These are phyloP conservation scores for Coenonympha arcania DNA, from an alignment of 2,888 invertebrate species.

Conservation along the genomic window DNA sequence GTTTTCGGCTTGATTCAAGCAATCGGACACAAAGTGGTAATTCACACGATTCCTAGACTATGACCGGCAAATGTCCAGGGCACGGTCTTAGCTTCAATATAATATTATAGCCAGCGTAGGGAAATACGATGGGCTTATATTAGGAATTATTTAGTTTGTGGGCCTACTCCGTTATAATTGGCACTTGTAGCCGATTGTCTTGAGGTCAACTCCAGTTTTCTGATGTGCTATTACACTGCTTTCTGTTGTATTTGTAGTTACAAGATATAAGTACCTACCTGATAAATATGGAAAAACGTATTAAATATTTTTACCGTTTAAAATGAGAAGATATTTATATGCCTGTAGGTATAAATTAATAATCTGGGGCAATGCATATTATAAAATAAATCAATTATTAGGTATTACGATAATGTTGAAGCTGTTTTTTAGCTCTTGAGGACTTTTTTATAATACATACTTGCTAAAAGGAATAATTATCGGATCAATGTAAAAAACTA, in stretches of 20 bases:
- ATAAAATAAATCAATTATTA: not conserved
- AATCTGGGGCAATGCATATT: no score
- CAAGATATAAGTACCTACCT: not conserved
- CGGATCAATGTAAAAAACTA: not conserved
- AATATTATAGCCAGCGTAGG: not conserved
- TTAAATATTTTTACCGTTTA: no score
- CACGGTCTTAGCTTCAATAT: not conserved
- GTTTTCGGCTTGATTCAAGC: slow-evolving; percentile 8
- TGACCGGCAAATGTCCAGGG: not conserved
- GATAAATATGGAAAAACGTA: no score
- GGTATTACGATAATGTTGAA: not conserved
- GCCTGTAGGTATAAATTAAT: no score
- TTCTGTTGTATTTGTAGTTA: slow-evolving; percentile 1
- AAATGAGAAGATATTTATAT: no score
- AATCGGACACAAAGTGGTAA: slow-evolving; percentile 18
- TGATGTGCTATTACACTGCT: slow-evolving; percentile 14
- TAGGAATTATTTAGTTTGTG: no score
- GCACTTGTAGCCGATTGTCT: slow-evolving; percentile 19
- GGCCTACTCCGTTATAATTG: no score
- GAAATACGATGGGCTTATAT: not conserved
- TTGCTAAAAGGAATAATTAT: not conserved
- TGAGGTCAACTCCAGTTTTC: slow-evolving; percentile 6
- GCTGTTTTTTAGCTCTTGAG: slow-evolving; percentile 5
- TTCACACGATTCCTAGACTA: not conserved
- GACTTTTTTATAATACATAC: slow-evolving; percentile 5